These are phyloP conservation scores for Camponotus floridanus DNA, from an alignment of 1,140 invertebrate genomes.

Conservation along the genomic window DNA sequence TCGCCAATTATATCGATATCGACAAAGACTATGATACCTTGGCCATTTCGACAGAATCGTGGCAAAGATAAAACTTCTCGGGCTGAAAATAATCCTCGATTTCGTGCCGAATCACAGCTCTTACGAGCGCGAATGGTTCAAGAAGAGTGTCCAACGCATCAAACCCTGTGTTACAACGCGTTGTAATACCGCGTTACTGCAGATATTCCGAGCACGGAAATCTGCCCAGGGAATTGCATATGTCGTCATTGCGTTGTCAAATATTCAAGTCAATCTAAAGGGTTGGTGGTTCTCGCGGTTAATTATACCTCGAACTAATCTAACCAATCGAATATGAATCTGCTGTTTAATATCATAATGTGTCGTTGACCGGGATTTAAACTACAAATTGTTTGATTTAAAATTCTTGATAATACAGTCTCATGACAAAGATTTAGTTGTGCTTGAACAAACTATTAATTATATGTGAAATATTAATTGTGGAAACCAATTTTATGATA, in stretches of 20 bases:
- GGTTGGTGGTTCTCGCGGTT: conserved; percentile 63
- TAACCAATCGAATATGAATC: conserved; percentile 67
- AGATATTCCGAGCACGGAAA: conserved; percentile 15
- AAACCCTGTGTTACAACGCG: conserved; percentile 87
- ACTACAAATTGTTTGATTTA: not conserved
- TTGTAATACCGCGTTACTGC: conserved; percentile 37
- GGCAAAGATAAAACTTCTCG: conserved; percentile 78
- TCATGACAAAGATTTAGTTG: not conserved
- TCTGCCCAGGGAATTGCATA: conserved; percentile 40
- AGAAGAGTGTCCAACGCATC: conserved; percentile 87
- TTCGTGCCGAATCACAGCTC: conserved; percentile 93
- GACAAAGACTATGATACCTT: conserved; percentile 88
- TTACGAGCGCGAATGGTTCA: conserved; percentile 90
- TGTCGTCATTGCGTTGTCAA: conserved; percentile 68
- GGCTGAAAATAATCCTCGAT: conserved; percentile 87
- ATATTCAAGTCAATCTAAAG: conserved; percentile 80
- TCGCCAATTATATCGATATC: conserved; percentile 88
- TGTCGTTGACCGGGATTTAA: not conserved
- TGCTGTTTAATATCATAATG: not conserved
- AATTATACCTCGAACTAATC: conserved; percentile 81
- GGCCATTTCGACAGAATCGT: conserved; percentile 87
- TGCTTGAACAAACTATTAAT: conserved; percentile 17
- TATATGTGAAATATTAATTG: conserved; percentile 26
- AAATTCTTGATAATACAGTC: conserved; percentile 35
- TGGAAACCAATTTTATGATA: conserved; percentile 7